Conservation (phyloP, 2,888 invertebrate genomes). For the Dicyrtomina minuta region DNA sequence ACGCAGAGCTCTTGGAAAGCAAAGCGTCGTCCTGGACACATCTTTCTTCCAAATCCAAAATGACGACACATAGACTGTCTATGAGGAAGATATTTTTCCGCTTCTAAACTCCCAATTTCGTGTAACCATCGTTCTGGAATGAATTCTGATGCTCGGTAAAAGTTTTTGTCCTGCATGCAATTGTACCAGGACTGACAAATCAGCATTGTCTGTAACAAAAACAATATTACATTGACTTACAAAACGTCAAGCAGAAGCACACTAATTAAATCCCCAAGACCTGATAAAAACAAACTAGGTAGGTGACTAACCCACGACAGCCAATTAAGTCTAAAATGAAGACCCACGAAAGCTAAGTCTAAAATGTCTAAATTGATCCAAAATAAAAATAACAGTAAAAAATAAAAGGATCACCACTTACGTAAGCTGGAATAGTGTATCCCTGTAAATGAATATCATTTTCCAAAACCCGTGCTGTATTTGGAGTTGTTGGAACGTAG, state of each 20-base stretch:
- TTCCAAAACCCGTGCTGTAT: slow-evolving; percentile 71
- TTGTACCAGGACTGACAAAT: slow-evolving; percentile 82
- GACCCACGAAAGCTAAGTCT: not conserved
- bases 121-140: slow-evolving; percentile 75
- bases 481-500: slow-evolving; percentile 74
- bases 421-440: slow-evolving; percentile 70
- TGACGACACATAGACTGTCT: slow-evolving; percentile 70
- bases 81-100: slow-evolving; percentile 59
- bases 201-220: slow-evolving; percentile 67
- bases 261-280: not conserved
- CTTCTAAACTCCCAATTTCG: slow-evolving; percentile 56
- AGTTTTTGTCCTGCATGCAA: slow-evolving; percentile 73
- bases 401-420: slow-evolving; percentile 56
- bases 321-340: not conserved
- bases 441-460: slow-evolving; percentile 68
- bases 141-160: slow-evolving; percentile 69
- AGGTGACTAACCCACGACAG: not conserved
- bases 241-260: not conserved
- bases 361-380: not conserved
- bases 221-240: not conserved
- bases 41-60: slow-evolving; percentile 76
- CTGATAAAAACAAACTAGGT: not conserved
- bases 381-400: not conserved
- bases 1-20: slow-evolving; percentile 75
- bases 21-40: slow-evolving; percentile 83